Base-by-base conservation (phyloP, 2,888 invertebrate genomes). In the Ramazzottius varieornatus region DNA sequence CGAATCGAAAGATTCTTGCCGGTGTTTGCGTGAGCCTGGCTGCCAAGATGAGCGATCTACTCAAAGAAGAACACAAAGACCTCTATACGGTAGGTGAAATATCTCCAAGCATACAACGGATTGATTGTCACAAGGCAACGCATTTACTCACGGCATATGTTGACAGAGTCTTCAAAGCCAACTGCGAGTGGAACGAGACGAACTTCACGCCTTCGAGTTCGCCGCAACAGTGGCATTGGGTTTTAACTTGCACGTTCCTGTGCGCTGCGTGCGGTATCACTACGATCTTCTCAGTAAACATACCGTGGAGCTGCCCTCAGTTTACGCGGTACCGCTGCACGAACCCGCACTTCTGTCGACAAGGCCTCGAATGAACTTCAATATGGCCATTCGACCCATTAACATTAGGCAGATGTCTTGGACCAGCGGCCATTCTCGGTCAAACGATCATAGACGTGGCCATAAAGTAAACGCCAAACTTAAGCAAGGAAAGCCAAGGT, bases 41-140 rank as follows among this genome's bases (percentile, higher is more conserved):
- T 29, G 54, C 54, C 54, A 54, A 54, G 54, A 54, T 54, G 54
- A 54, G 24, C 54, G 54, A 54, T 54, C 54, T 54, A 8, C 24
- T 24, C 54, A 54, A 54, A 24, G 54, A 54, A 13, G 54, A 54
- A 54, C 54, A 54, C 29, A 4, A 24, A 16, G n/a, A 54, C 20
- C 29, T 54, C 13, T 54, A 16, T 24, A 16, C 4, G 16, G 54
- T 54, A 54, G 24, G 54, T 29, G 54, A 54, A n/a, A 40, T 20
- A 20, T 40, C 20, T 13, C 13, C 40, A 20, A n/a, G n/a, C n/a
- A n/a, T 40, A 40, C 40, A 40, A 40, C 40, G 20, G 40, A 8
- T 40, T 13, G 20, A 8, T 40, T 8, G 13, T 8, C 40, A 40
- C 40, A 40, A 8, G 8, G 40, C 20, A 40, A 8, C 13, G 20